Evolutionary conservation across 2,113 vertebrate genomes (phyloP).

Genomic region (Cochlearius cochlearius): DNA sequence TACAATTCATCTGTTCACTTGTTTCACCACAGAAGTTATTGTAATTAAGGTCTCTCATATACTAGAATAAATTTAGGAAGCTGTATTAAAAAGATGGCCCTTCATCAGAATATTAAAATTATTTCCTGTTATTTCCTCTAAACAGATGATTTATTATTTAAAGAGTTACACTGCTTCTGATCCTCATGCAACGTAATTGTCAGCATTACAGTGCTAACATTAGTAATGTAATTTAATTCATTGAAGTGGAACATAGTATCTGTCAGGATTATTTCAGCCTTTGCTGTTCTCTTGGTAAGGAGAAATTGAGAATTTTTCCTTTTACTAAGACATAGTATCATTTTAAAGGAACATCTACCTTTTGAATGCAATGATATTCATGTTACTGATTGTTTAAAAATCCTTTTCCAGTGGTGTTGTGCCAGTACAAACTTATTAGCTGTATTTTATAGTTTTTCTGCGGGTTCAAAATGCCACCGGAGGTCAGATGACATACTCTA

Average conservation of each 20-base stretch:
- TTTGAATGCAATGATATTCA: not conserved
- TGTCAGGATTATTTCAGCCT: not conserved
- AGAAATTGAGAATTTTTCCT: not conserved
- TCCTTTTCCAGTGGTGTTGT: not conserved
- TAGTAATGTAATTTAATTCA: not conserved
- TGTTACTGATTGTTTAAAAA: not conserved
- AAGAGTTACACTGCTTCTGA: not conserved
- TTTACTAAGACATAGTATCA: not conserved
- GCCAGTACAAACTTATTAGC: constrained; percentile 11
- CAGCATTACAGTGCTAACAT: not conserved
- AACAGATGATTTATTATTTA: not conserved
- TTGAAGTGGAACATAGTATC: not conserved
- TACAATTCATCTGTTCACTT: not conserved
- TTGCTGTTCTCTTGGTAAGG: not conserved
- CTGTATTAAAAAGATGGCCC: not conserved
- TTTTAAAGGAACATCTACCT: not conserved
- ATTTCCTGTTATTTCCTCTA: not conserved
- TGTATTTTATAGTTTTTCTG: constrained; percentile 32
- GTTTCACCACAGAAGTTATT: not conserved
- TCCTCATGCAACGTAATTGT: not conserved
- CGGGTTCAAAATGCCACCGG: constrained; percentile 43
- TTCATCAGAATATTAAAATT: not conserved
- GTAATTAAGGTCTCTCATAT: not conserved
- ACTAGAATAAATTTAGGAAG: not conserved
- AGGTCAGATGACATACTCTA: constrained; percentile 43